Conservation (phyloP, 2,888 invertebrate genomes). For the Orthonevra nobilis region DNA sequence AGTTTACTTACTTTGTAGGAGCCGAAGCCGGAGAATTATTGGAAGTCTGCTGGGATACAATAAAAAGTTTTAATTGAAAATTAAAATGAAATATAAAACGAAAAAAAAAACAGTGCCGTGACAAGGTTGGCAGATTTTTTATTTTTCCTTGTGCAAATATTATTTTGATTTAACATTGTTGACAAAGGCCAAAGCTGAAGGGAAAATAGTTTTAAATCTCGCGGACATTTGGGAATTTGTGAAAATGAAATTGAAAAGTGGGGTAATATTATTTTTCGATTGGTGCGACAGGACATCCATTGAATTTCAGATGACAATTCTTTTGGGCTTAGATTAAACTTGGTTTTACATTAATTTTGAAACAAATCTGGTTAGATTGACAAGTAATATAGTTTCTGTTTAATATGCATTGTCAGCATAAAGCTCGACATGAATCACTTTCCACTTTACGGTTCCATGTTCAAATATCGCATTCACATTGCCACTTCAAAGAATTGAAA, state of each 20-base stretch:
- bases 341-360: no score
- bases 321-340: no score
- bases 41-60: conserved; percentile 59
- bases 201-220: conserved; percentile 44
- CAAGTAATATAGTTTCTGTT: no score
- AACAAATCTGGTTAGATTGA: no score
- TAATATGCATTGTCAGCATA: no score
- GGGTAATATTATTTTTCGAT: conserved; percentile 12
- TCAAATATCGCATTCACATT: no score
- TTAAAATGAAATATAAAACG: conserved; percentile 17
- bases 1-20: conserved; percentile 60
- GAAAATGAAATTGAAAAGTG: conserved; percentile 40
- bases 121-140: conserved; percentile 13
- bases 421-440: no score
- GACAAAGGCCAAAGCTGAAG: not conserved
- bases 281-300: no score
- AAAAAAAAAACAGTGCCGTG: conserved; percentile 21
- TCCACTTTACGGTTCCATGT: no score
- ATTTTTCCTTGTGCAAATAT: conserved; percentile 29
- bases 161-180: conserved; percentile 50
- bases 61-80: conserved; percentile 70
- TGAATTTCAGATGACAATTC: no score
- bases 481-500: no score
- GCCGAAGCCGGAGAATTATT: conserved; percentile 54
- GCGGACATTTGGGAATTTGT: conserved; percentile 40